Evolutionary conservation across 1,140 invertebrate genomes (phyloP).

Genomic region (Littorina saxatilis): DNA sequence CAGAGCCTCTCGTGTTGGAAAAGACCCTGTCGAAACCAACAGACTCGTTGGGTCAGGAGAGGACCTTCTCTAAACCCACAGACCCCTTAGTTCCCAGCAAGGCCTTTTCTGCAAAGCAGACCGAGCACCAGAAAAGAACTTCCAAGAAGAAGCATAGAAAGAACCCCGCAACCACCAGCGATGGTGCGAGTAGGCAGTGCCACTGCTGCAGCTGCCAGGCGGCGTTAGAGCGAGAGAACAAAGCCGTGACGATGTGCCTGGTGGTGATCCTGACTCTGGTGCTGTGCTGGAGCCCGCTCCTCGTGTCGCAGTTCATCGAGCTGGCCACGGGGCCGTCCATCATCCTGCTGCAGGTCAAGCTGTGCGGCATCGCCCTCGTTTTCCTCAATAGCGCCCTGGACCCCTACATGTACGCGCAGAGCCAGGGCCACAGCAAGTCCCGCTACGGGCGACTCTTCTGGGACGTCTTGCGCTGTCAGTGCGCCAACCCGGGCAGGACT

Average conservation of each 20-base stretch:
- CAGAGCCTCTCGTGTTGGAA: constrained; percentile 4
- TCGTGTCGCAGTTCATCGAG: constrained; percentile 65
- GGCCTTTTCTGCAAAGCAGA: too few species aligned
- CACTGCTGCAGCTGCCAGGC: constrained; percentile 47
- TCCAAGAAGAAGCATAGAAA: too few species aligned
- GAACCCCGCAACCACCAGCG: neutral
- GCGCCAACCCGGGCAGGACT: neutral
- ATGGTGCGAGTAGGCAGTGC: constrained; percentile 36
- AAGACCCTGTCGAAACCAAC: neutral
- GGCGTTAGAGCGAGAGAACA: constrained; percentile 57
- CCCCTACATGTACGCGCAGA: constrained; percentile 66
- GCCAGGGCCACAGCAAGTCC: constrained; percentile 54
- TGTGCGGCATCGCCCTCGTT: constrained; percentile 66
- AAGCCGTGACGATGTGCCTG: constrained; percentile 61
- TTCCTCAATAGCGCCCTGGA: constrained; percentile 67
- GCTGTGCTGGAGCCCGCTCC: constrained; percentile 64
- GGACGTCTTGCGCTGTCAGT: constrained; percentile 50
- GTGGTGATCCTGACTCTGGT: constrained; percentile 60
- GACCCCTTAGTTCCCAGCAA: too few species aligned
- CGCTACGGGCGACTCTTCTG: constrained; percentile 53
- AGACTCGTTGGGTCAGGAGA: neutral
- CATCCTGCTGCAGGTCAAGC: constrained; percentile 65
- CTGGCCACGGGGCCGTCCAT: constrained; percentile 62
- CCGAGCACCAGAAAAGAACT: too few species aligned
- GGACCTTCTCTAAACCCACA: too few species aligned